A percentile compares a stretch with the other conserved stretches of the same genome.
Evolutionary conservation across 2,113 vertebrate genomes (phyloP).

Genomic region (Larimichthys polyactis): DNA sequence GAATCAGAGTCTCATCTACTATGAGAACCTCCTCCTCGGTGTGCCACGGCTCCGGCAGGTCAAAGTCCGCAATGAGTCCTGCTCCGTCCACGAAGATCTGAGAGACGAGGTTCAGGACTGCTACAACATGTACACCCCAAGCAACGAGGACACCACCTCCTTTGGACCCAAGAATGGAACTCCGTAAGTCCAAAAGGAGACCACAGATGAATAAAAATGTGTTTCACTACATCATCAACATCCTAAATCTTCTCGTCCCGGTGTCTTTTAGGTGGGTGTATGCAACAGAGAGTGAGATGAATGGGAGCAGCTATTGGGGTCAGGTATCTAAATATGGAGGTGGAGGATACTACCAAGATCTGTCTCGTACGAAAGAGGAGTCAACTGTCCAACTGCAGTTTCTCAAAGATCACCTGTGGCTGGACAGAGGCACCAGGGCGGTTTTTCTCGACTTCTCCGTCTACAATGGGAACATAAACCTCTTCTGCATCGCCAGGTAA

Average conservation of each 20-base stretch:
- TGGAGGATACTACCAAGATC: slow-evolving; percentile 95
- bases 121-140: slow-evolving; percentile 90
- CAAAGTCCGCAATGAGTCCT: slow-evolving; percentile 92
- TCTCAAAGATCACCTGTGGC: slow-evolving; percentile 92
- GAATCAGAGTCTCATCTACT: slow-evolving; percentile 96
- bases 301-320: slow-evolving; percentile 91
- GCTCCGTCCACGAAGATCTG: slow-evolving; percentile 90
- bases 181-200: slow-evolving; percentile 84
- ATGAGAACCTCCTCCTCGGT: slow-evolving; percentile 95
- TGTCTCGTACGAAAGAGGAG: slow-evolving; percentile 89
- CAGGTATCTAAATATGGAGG: slow-evolving; percentile 91
- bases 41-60: slow-evolving; percentile 94
- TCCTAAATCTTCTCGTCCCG: not conserved
- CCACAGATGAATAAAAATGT: not conserved
- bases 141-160: slow-evolving; percentile 90
- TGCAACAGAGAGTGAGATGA: slow-evolving; percentile 87
- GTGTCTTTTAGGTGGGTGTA: slow-evolving; percentile 89
- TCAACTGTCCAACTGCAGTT: slow-evolving; percentile 84
- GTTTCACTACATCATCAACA: not conserved
- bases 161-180: slow-evolving; percentile 93
- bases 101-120: slow-evolving; percentile 92
- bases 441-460: slow-evolving; percentile 96
- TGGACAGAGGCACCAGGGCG: slow-evolving; percentile 94
- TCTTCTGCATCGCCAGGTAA: slow-evolving; percentile 96
- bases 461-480: slow-evolving; percentile 96